These are phyloP conservation scores for Austrolebias charrua DNA, from an alignment of 2,797 vertebrate genomes.

Conservation along the genomic window DNA sequence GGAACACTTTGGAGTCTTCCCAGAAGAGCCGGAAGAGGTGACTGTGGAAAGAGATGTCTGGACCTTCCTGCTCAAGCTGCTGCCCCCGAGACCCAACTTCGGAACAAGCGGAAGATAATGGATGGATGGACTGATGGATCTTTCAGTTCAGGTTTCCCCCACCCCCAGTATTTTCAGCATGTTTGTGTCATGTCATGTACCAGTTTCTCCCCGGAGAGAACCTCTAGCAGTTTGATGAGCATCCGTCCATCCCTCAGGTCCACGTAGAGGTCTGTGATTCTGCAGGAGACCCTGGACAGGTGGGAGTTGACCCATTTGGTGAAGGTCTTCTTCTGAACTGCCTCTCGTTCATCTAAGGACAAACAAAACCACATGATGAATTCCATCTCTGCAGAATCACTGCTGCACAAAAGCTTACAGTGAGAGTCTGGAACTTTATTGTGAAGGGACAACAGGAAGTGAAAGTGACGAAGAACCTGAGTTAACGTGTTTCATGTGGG, in stretches of 20 bases:
- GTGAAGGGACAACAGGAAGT: not conserved
- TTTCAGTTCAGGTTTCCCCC: too few relatives aligned
- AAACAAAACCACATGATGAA: not conserved
- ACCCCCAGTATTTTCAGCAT: too few relatives aligned
- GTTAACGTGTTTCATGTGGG: too few relatives aligned
- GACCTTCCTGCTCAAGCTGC: too few relatives aligned
- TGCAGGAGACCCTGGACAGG: conserved; percentile 87
- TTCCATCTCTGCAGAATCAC: not conserved
- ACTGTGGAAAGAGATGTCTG: too few relatives aligned
- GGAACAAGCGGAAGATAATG: too few relatives aligned
- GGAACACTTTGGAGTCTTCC: too few relatives aligned
- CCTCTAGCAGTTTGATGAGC: conserved; percentile 89
- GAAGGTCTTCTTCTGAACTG: conserved; percentile 88
- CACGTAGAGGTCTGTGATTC: conserved; percentile 89
- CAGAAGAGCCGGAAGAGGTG: too few relatives aligned
- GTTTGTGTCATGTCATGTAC: conserved; percentile 59
- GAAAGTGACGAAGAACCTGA: not conserved
- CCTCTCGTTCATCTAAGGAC: conserved; percentile 58
- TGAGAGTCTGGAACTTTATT: not conserved
- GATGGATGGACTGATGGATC: too few relatives aligned
- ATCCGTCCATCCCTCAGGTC: conserved; percentile 89
- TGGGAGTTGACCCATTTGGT: conserved; percentile 95
- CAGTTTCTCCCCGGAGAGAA: conserved; percentile 88
- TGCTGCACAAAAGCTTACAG: not conserved
- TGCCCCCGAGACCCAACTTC: too few relatives aligned